A percentile compares a stretch with the other conserved stretches of the same genome.
phyloP scores from a whole-genome alignment of 2,888 invertebrate genomes.

The Himalopsyche japonica region DNA sequence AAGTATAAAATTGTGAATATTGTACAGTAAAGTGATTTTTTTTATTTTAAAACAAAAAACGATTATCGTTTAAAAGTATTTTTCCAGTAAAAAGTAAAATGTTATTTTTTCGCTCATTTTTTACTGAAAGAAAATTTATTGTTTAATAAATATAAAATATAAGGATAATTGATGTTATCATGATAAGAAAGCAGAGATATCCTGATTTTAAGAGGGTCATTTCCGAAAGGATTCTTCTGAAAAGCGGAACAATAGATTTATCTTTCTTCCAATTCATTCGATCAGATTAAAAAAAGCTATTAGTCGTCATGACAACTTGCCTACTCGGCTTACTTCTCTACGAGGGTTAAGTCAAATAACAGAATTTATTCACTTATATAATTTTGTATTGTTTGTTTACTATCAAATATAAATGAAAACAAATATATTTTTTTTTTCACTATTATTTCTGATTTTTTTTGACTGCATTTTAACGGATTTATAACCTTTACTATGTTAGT shows the following conservation, averaged over 20 bases:
- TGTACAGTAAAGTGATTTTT: too few relatives aligned
- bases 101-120: not conserved
- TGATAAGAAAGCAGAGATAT: not conserved
- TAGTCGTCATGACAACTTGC: not conserved
- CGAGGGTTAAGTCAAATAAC: not conserved
- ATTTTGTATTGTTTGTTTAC: not conserved
- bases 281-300: not conserved
- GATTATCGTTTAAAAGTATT: too few relatives aligned
- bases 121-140: not conserved
- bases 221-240: not conserved
- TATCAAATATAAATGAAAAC: not conserved
- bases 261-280: not conserved
- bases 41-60: too few relatives aligned
- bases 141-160: not conserved
- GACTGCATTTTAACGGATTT: too few relatives aligned
- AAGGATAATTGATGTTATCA: not conserved
- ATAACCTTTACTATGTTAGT: too few relatives aligned
- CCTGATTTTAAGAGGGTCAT: not conserved
- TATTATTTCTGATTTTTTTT: too few relatives aligned
- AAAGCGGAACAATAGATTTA: not conserved
- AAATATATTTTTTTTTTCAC: too few relatives aligned
- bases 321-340: not conserved
- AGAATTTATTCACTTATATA: not conserved
- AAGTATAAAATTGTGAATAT: too few relatives aligned
- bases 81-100: too few relatives aligned